Percentiles rank a stretch among this genome's conserved stretches.
phyloP scores from a whole-genome alignment of 2,797 vertebrate genomes.

The Hypotaenidia okinawae region DNA sequence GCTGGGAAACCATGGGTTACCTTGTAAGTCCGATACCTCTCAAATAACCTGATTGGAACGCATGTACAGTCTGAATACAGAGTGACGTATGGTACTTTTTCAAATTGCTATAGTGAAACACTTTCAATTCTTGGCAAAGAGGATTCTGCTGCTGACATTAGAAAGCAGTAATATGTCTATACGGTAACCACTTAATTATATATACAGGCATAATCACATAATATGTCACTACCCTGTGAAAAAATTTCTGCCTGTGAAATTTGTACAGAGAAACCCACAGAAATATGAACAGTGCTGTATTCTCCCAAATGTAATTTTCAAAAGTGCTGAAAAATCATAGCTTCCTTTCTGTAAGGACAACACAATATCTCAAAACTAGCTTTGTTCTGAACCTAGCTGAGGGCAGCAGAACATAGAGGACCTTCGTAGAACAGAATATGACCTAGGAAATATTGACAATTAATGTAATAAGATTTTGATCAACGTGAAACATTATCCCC shows the following conservation, averaged over 20 bases:
- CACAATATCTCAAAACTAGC: not conserved
- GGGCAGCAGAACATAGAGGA: not conserved
- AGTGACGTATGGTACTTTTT: conserved; percentile 40
- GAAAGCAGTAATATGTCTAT: conserved; percentile 63
- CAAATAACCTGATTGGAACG: not conserved
- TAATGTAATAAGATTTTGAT: not conserved
- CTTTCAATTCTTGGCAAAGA: conserved; percentile 67
- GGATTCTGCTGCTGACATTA: conserved; percentile 68
- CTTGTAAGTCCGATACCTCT: conserved; percentile 7
- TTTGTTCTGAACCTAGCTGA: not conserved
- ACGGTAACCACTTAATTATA: conserved; percentile 75
- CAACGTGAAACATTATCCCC: not conserved
- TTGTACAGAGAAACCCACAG: conserved; percentile 46
- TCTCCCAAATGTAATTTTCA: conserved; percentile 21
- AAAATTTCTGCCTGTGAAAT: conserved; percentile 48
- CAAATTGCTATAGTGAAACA: conserved; percentile 67
- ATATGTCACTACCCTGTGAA: conserved; percentile 56
- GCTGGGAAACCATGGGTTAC: conserved; percentile 35
- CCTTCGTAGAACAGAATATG: not conserved
- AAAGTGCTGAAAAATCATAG: not conserved
- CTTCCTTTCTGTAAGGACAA: not conserved
- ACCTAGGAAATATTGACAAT: not conserved
- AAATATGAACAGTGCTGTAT: conserved; percentile 51
- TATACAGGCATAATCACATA: conserved; percentile 60
- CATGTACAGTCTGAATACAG: conserved; percentile 24